Conservation (phyloP, 2,113 vertebrate species). For the Colaptes auratus region DNA sequence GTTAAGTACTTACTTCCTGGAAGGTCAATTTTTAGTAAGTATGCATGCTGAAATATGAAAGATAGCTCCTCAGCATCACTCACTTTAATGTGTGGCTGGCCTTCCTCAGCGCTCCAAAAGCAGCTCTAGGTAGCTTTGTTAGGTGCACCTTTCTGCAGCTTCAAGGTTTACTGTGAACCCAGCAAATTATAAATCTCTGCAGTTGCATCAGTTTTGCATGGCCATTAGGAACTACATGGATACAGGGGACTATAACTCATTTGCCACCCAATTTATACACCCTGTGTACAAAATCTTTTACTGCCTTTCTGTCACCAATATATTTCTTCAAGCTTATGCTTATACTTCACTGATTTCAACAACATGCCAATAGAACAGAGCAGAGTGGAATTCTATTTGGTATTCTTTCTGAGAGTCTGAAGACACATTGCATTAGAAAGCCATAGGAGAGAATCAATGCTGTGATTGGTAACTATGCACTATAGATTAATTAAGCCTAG, state of each 20-base stretch:
- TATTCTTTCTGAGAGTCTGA: neutral
- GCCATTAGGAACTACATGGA: neutral
- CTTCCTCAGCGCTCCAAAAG: neutral
- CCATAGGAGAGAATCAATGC: slow-evolving; percentile 12
- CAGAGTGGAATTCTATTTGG: neutral
- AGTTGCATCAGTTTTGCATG: neutral
- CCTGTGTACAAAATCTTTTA: neutral
- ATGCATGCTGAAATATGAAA: neutral
- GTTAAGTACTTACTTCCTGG: neutral
- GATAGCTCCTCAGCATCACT: neutral
- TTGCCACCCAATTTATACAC: neutral
- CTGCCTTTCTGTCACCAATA: neutral
- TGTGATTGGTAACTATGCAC: neutral
- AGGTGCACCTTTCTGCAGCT: neutral
- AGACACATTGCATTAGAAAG: neutral
- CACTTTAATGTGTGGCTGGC: neutral
- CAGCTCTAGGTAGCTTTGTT: neutral
- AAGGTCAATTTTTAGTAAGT: neutral
- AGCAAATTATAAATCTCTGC: neutral
- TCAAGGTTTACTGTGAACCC: neutral
- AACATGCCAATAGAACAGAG: neutral
- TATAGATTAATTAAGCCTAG: slow-evolving; percentile 37
- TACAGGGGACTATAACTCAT: neutral
- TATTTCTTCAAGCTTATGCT: neutral
- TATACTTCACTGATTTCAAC: neutral